phyloP scores from a whole-genome alignment of 64 coral and sea anemone species.

The Trachythela sp. region DNA sequence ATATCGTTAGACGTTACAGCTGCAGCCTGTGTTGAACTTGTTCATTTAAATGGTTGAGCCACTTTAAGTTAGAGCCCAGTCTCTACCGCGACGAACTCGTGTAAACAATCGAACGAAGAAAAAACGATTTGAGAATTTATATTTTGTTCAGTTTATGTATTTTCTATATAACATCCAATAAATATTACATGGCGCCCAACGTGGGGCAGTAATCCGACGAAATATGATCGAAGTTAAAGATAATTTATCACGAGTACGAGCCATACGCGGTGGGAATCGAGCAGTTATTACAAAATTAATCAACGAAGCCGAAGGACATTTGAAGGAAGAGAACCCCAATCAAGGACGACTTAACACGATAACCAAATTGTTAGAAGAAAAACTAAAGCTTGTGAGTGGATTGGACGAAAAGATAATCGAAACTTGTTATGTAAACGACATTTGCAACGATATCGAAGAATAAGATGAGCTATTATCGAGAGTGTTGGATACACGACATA shows the following conservation, averaged over 20 bases:
- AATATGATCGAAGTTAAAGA: background rate
- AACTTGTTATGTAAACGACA: constrained; percentile 42
- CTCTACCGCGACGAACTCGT: no score
- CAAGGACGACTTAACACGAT: constrained; percentile 40
- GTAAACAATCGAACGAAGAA: no score
- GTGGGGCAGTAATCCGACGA: constrained; percentile 11
- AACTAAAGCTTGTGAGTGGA: constrained; percentile 38
- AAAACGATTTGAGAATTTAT: no score
- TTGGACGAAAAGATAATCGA: constrained; percentile 46
- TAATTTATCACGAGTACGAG: background rate
- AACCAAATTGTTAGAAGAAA: constrained; percentile 34
- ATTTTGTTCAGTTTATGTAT: no score
- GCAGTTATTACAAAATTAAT: constrained; percentile 46
- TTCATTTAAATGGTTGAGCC: no score
- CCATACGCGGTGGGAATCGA: constrained; percentile 39
- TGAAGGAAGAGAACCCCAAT: background rate
- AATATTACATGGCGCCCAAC: constrained; percentile 34
- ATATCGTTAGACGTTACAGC: no score
- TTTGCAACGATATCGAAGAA: constrained; percentile 38
- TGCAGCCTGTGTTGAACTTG: no score
- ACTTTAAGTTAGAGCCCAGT: no score
- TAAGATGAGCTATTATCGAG: constrained; percentile 44
- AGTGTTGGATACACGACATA: constrained; percentile 39
- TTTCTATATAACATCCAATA: background rate
- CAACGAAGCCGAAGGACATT: constrained; percentile 40